Evolutionary conservation across 1,140 invertebrate species (phyloP), one percentile per base, ranked within the genome.

Genomic region (Meloidogyne floridensis): DNA sequence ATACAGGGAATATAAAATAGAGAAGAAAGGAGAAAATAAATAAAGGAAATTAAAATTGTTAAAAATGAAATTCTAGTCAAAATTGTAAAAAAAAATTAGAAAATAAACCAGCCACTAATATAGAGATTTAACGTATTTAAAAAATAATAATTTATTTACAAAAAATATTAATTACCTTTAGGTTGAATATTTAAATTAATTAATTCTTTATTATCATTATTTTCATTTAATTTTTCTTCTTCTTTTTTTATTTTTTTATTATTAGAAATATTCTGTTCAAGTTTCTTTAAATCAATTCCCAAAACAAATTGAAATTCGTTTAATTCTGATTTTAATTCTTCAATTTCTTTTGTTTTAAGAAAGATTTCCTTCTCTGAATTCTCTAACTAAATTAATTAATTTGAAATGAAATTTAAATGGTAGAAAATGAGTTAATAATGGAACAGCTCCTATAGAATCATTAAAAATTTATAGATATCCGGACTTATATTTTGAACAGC

Each of bases 301-400:
- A 71, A 32, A 6, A 79, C n/a, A 81, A 75, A 43, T 81, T 81
- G 74, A 15, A 69, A 77, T 51, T 20, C n/a, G 13, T 59, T 2
- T 65, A 71, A n/a, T 72, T 42, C 65, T 77, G 20, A 11, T 71
- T 51, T 81, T 11, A 81, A 15, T 77, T 81, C 74, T 5, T 77
- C 74, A 47, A 80, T 70, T 54, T 78, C 74, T 54, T 81, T 73
- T 20, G 13, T n/a, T 54, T 72, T 43, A 51, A 75, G n/a, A 8
- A 15, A 10, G 1, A 77, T 3, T 20, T 81, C 75, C 6, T 72
- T 13, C 32, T 79, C 74, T 18, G 13, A 2, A 43, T 74, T 72
- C 13, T 80, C 79, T 47, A 80, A 77, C 79, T 80, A 54, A 80
- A 77, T 9, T 9, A 18, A 43, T 32, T 32, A 32, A 32, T 32